Percentiles rank a stretch among this genome's conserved stretches.
phyloP scores from a whole-genome alignment of 2,888 invertebrate genomes.

The Hybos culiciformis region DNA sequence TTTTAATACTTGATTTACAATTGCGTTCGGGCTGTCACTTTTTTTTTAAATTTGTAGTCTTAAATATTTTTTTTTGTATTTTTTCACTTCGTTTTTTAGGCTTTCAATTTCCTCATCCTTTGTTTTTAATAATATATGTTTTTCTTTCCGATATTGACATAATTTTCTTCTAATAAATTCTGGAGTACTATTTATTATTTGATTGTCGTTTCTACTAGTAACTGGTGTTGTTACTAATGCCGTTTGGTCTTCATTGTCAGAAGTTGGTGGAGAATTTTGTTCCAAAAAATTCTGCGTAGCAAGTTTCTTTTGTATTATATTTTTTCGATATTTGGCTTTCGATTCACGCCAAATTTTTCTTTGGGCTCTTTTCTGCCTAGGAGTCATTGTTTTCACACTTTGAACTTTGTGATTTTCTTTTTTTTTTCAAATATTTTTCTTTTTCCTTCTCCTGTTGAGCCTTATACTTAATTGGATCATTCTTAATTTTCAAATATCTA shows the following conservation, averaged over 20 bases:
- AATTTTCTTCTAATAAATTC: not conserved
- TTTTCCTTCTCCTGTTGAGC: not conserved
- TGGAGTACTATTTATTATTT: too few relatives aligned
- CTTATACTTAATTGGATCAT: not conserved
- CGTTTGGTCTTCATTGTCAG: not conserved
- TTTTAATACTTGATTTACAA: not conserved
- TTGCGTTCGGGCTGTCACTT: not conserved
- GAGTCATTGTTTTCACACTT: not conserved
- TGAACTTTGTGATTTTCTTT: not conserved
- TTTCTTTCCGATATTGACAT: not conserved
- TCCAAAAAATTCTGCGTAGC: not conserved
- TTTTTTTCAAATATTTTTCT: not conserved
- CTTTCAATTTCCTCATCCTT: not conserved
- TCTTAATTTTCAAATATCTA: not conserved
- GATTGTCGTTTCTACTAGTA: too few relatives aligned
- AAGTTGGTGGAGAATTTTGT: not conserved
- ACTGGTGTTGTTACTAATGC: not conserved
- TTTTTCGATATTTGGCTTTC: not conserved
- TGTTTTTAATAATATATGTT: not conserved
- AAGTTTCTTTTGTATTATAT: not conserved
- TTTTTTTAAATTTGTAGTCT: not conserved
- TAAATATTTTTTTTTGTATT: not conserved
- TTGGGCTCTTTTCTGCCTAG: not conserved
- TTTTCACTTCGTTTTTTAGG: not conserved
- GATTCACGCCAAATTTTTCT: not conserved